Evolutionary conservation across 2,113 vertebrate species (phyloP).

Genomic region (Otocyon megalotis): DNA sequence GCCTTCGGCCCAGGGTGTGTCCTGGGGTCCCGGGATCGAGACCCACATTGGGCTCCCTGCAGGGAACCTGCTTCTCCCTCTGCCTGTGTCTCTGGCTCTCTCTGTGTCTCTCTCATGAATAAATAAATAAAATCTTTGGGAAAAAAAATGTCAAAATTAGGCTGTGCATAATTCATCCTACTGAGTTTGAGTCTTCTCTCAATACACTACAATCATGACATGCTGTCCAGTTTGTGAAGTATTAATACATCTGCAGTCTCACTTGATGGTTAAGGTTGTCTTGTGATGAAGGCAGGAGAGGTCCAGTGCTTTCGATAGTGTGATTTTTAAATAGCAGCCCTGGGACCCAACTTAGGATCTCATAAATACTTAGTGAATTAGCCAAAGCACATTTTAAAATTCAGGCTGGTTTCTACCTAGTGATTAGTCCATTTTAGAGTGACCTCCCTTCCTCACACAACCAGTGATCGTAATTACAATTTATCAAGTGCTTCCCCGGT

Average conservation of each 20-base stretch:
- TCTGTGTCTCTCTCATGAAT: no score
- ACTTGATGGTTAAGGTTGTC: not conserved
- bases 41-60: no score
- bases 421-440: slow-evolving; percentile 36
- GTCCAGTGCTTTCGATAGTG: not conserved
- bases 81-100: no score
- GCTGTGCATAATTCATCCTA: not conserved
- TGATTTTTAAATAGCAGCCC: not conserved
- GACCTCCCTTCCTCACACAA: not conserved
- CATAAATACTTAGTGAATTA: slow-evolving; percentile 36
- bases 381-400: slow-evolving; percentile 39
- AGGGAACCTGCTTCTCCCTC: no score
- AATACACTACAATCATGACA: not conserved
- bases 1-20: no score
- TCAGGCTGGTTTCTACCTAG: slow-evolving; percentile 47
- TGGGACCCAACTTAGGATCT: slow-evolving; percentile 5
- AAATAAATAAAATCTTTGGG: no score
- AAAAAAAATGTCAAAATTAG: slow-evolving; percentile 1
- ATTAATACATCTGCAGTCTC: not conserved
- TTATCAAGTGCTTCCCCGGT: slow-evolving; percentile 17
- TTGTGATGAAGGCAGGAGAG: not conserved
- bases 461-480: not conserved
- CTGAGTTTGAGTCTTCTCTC: not conserved
- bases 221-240: not conserved
- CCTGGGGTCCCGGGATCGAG: no score